These are phyloP conservation scores for Drosophila macrospina DNA, from an alignment of 2,888 invertebrate genomes.

Conservation along the genomic window DNA sequence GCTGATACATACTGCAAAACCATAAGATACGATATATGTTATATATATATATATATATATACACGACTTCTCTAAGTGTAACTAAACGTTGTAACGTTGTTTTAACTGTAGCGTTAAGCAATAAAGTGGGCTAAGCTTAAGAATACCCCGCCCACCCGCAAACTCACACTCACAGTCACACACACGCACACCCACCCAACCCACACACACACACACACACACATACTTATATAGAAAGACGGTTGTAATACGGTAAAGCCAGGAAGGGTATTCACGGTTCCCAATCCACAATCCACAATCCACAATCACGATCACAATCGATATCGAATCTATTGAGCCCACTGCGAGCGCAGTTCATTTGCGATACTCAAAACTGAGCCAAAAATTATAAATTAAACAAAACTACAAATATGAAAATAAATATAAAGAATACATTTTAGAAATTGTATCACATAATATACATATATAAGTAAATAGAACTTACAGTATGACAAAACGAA, in stretches of 20 bases:
- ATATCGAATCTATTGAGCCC: slow-evolving; percentile 76
- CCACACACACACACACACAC: slow-evolving; percentile 29
- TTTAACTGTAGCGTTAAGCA: slow-evolving; percentile 73
- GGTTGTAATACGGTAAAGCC: slow-evolving; percentile 64
- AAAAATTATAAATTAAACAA: slow-evolving; percentile 68
- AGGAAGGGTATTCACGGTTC: slow-evolving; percentile 69
- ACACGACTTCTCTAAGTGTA: slow-evolving; percentile 67
- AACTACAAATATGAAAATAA: background rate
- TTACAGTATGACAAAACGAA: slow-evolving; percentile 39
- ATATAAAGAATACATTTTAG: slow-evolving; percentile 20
- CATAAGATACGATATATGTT: slow-evolving; percentile 36
- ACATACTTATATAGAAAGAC: slow-evolving; percentile 45
- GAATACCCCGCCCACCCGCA: slow-evolving; percentile 8
- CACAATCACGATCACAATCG: slow-evolving; percentile 66
- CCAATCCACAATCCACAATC: slow-evolving; percentile 57
- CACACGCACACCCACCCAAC: slow-evolving; percentile 28
- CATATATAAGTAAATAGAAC: slow-evolving; percentile 27
- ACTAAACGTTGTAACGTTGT: slow-evolving; percentile 78
- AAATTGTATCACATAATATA: slow-evolving; percentile 42
- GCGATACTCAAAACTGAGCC: slow-evolving; percentile 78
- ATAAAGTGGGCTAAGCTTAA: slow-evolving; percentile 44
- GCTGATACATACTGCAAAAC: slow-evolving; percentile 28
- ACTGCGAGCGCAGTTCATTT: slow-evolving; percentile 68
- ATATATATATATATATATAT: slow-evolving; percentile 42
- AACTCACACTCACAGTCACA: slow-evolving; percentile 22